Conservation (phyloP, 2,797 vertebrate species). For the Notolepis coatsorum region DNA sequence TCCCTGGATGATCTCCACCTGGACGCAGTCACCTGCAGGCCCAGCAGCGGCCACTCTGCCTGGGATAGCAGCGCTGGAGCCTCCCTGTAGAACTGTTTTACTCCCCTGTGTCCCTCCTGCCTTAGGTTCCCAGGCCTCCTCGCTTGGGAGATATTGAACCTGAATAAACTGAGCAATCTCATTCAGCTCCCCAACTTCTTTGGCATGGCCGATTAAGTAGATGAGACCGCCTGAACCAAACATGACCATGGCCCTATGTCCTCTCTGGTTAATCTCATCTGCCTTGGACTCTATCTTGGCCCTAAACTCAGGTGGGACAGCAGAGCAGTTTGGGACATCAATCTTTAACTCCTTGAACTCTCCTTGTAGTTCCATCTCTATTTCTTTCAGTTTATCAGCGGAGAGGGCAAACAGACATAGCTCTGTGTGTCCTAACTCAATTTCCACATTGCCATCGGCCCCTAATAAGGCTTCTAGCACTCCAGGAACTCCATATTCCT, state of each 20-base stretch:
- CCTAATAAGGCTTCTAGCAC: constrained; percentile 43
- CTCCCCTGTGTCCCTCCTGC: neutral
- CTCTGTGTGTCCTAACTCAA: constrained; percentile 54
- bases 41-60: constrained; percentile 13
- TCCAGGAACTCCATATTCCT: constrained; percentile 21
- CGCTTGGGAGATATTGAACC: neutral
- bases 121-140: neutral
- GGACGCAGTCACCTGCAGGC: constrained; percentile 18
- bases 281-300: constrained; percentile 38
- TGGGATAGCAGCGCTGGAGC: neutral
- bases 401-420: constrained; percentile 48
- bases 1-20: constrained; percentile 58
- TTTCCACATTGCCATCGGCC: constrained; percentile 25
- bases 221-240: constrained; percentile 21
- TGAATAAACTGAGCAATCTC: constrained; percentile 42
- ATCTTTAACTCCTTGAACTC: constrained; percentile 52
- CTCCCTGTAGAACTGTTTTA: neutral
- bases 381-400: constrained; percentile 21
- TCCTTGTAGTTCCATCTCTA: constrained; percentile 18
- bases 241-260: constrained; percentile 23
- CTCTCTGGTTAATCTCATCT: constrained; percentile 39
- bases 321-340: constrained; percentile 27
- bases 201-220: constrained; percentile 48
- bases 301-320: constrained; percentile 33
- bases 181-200: constrained; percentile 53